Evolutionary conservation across 1,140 invertebrate species (phyloP), one percentile per base, ranked within the genome.

Genomic region (Euborellia annulipes): DNA sequence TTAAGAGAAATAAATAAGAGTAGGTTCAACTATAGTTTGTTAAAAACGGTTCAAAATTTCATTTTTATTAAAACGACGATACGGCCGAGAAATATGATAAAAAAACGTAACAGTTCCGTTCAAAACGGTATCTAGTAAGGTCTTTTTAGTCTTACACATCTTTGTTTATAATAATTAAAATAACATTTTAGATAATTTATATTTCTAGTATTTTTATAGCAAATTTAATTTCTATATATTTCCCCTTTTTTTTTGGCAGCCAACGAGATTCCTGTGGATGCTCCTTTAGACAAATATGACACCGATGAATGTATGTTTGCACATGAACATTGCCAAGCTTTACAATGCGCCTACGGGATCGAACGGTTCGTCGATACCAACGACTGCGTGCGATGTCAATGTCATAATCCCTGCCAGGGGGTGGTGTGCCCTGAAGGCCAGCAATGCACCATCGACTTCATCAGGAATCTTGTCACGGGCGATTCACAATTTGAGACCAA

Each of bases 281-380:
- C 49, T 2, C 45, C 36, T 42, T 43, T 47, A 17, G 51, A 49
- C 21, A 52, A 55, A 20, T 43, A 47, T 6, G 60, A 62, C 4
- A 27, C 23, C 39, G 61, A 68, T 44, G 60, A 58, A 17, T 85
- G 82, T 52, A 63, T 67, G 14, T 57, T 56, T 27, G 70, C 68
- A 47, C 62, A 62, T 20, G 65, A 71, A 13, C 68, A 79, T 53
- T 85, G 82, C 50, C 55, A 54, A 2, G 56, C 55, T 0, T 58
- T 79, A 3, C 68, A 68, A 2, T 91, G 87, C 66, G 72, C 77
- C 0, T 88, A 83, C 56, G 85, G 85, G 19, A 68, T 79, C 8
- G 78, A 83, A 54, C 71, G 72, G n/a, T 77, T 68, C 46, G 68
- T 78, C 1, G 77, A 77, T 48, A 61, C 71, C 17, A 60, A 67